phyloP scores from a whole-genome alignment of 2,888 invertebrate species.

The Ptychoptera albimana region DNA sequence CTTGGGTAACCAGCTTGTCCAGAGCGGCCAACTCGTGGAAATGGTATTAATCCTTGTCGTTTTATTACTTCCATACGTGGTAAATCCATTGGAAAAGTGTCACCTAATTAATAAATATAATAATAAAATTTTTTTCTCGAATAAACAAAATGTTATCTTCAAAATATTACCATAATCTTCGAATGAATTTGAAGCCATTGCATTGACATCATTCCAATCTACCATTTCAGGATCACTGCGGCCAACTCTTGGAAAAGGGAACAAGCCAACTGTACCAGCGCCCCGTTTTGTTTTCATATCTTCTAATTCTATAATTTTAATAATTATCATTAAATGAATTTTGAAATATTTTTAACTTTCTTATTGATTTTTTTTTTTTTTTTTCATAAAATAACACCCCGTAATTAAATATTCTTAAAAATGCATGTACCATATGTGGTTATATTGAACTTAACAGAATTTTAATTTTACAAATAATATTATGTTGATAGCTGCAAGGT shows the following conservation, averaged over 20 bases:
- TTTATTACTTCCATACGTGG: conserved; percentile 23
- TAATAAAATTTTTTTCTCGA: background rate
- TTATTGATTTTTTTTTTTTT: too few relatives aligned
- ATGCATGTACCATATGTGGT: too few relatives aligned
- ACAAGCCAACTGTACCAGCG: conserved; percentile 40
- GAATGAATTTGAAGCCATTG: conserved; percentile 33
- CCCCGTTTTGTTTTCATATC: conserved; percentile 32
- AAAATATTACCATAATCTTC: conserved; percentile 34
- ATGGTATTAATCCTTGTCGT: conserved; percentile 30
- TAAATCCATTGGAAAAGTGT: conserved; percentile 14
- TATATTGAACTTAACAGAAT: too few relatives aligned
- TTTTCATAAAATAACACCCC: too few relatives aligned
- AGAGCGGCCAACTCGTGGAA: conserved; percentile 32
- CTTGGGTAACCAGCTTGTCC: conserved; percentile 19
- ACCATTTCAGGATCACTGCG: conserved; percentile 31
- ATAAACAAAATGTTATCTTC: background rate
- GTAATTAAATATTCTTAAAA: too few relatives aligned
- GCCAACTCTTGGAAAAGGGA: conserved; percentile 45
- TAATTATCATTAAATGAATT: too few relatives aligned
- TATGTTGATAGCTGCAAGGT: too few relatives aligned
- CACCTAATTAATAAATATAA: background rate
- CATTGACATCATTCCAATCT: conserved; percentile 19
- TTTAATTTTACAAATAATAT: too few relatives aligned
- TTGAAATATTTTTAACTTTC: too few relatives aligned
- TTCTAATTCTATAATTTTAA: conserved; percentile 21